Evolutionary conservation across 2,797 vertebrate species (phyloP).

Genomic region (Sparidentex hasta): DNA sequence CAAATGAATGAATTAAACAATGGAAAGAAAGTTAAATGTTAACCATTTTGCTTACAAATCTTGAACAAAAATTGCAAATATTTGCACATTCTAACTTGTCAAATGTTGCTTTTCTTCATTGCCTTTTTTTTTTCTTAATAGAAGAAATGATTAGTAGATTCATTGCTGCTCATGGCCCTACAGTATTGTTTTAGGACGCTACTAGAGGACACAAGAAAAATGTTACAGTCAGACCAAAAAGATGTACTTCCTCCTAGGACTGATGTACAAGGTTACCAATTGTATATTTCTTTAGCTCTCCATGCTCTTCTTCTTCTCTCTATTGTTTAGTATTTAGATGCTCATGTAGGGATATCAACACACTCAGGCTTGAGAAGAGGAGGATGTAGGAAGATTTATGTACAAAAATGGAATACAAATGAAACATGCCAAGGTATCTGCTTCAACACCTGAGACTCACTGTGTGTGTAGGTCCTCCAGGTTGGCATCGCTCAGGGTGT

Average conservation of each 20-base stretch:
- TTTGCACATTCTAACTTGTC: not conserved
- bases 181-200: not conserved
- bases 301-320: not conserved
- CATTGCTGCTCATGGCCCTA: not conserved
- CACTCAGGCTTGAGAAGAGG: not conserved
- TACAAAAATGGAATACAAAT: not conserved
- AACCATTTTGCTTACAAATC: not conserved
- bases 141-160: not conserved
- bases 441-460: slow-evolving; percentile 72
- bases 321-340: not conserved
- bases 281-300: not conserved
- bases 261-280: not conserved
- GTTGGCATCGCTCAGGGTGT: slow-evolving; percentile 67
- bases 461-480: slow-evolving; percentile 76
- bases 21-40: not conserved
- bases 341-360: not conserved
- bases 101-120: not conserved
- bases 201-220: not conserved
- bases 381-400: not conserved
- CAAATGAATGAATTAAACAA: not conserved
- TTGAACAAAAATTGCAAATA: not conserved
- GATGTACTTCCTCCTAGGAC: not conserved
- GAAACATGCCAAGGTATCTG: slow-evolving; percentile 4
- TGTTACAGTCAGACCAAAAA: not conserved
- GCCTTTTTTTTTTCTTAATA: not conserved